Evolutionary conservation across 64 coral and sea anemone genomes (phyloP).

Genomic region (Montipora efflorescens): DNA sequence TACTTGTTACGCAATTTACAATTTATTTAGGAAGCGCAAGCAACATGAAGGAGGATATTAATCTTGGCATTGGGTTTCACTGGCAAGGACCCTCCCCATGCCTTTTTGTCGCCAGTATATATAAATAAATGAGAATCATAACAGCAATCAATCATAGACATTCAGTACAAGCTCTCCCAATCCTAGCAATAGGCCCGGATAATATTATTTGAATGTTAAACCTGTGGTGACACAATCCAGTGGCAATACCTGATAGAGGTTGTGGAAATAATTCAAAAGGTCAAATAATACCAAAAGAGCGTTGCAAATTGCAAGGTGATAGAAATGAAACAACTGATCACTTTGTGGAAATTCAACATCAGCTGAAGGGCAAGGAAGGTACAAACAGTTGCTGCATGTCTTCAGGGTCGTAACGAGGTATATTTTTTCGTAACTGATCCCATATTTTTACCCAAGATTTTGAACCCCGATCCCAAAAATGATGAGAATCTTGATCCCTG

Average conservation of each 20-base stretch:
- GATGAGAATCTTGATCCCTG: no score
- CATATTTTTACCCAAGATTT: no score
- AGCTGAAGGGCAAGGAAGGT: slow-evolving; percentile 4
- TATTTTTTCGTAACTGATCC: no score
- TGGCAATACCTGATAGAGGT: neutral
- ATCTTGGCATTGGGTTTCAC: no score
- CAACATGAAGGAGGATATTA: no score
- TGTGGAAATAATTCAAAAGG: neutral
- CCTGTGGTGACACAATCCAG: neutral
- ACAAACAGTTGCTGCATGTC: no score
- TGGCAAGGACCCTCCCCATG: neutral
- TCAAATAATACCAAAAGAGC: neutral
- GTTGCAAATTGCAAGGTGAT: slow-evolving; percentile 45
- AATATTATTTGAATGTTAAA: neutral
- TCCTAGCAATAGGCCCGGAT: no score
- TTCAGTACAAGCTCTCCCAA: neutral
- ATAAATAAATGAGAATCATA: neutral
- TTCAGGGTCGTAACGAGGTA: no score
- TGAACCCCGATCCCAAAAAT: no score
- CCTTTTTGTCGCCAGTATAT: neutral
- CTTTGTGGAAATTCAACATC: slow-evolving; percentile 1
- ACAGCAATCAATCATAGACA: neutral
- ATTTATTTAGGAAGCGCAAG: no score
- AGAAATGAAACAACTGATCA: slow-evolving; percentile 42
- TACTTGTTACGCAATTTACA: no score